phyloP scores from a whole-genome alignment of 1,140 invertebrate genomes.

The Drosophila kurseongensis region DNA sequence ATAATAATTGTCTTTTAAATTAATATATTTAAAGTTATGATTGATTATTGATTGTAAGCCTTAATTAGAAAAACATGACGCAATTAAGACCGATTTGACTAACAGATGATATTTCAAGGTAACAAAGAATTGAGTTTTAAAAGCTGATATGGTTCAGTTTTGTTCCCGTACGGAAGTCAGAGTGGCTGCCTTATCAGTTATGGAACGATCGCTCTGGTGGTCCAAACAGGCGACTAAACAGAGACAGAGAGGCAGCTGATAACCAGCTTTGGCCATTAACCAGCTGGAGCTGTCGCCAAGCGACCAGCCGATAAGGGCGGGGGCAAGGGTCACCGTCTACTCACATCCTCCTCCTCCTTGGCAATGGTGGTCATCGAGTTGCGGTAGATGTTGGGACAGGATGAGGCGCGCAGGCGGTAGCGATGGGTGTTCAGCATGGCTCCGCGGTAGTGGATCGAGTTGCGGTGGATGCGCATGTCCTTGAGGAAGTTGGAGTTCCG shows the following conservation, averaged over 20 bases:
- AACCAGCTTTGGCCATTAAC: constrained; percentile 20
- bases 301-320: constrained; percentile 30
- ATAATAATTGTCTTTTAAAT: no score
- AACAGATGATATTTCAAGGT: constrained; percentile 8
- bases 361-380: constrained; percentile 95
- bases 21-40: no score
- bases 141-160: not conserved
- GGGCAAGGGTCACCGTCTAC: constrained; percentile 35
- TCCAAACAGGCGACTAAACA: not conserved
- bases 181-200: constrained; percentile 23
- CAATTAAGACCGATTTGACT: no score
- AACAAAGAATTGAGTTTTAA: not conserved
- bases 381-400: constrained; percentile 95
- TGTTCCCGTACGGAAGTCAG: constrained; percentile 41
- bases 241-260: constrained; percentile 19
- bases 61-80: no score
- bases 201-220: not conserved
- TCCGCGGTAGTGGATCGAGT: constrained; percentile 92
- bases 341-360: constrained; percentile 89
- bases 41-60: no score
- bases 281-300: constrained; percentile 55
- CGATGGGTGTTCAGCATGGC: constrained; percentile 92
- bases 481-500: constrained; percentile 89
- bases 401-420: constrained; percentile 93
- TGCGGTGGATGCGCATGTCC: constrained; percentile 90